Evolutionary conservation across 2,888 invertebrate genomes (phyloP).

Genomic region (Glyphotaelius pellucidus): DNA sequence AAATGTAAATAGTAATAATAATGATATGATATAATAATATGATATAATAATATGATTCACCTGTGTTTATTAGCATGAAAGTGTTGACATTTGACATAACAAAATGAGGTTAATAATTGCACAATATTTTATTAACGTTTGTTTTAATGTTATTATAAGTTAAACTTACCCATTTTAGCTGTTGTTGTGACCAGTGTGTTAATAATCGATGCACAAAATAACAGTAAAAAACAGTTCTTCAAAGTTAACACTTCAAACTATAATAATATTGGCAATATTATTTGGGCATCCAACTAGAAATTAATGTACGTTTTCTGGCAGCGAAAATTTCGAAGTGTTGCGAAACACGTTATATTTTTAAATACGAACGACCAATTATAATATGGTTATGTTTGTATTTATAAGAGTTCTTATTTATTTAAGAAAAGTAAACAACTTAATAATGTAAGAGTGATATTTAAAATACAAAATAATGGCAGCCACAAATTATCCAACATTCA

Average conservation of each 20-base stretch:
- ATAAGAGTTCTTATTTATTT: not conserved
- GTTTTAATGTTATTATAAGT: not conserved
- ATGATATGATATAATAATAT: too few species aligned
- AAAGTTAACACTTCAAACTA: constrained; percentile 36
- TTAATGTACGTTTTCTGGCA: not conserved
- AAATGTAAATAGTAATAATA: too few species aligned
- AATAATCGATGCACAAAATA: constrained; percentile 19
- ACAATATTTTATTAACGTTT: constrained; percentile 17
- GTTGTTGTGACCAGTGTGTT: constrained; percentile 17
- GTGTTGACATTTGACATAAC: not conserved
- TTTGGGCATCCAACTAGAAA: constrained; percentile 22
- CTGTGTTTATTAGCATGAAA: not conserved
- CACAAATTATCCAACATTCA: constrained; percentile 19
- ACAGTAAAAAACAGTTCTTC: constrained; percentile 23
- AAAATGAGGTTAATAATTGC: constrained; percentile 16
- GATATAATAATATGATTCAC: not conserved
- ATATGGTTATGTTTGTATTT: not conserved
- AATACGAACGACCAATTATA: not conserved
- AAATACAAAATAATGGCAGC: not conserved
- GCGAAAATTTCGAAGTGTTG: constrained; percentile 6
- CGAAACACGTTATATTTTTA: not conserved
- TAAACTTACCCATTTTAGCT: constrained; percentile 51
- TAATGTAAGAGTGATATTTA: not conserved
- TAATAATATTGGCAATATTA: not conserved
- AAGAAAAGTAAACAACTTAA: not conserved